These are phyloP conservation scores for Exephanes ischioxanthus DNA, from an alignment of 2,888 invertebrate species.

Conservation along the genomic window DNA sequence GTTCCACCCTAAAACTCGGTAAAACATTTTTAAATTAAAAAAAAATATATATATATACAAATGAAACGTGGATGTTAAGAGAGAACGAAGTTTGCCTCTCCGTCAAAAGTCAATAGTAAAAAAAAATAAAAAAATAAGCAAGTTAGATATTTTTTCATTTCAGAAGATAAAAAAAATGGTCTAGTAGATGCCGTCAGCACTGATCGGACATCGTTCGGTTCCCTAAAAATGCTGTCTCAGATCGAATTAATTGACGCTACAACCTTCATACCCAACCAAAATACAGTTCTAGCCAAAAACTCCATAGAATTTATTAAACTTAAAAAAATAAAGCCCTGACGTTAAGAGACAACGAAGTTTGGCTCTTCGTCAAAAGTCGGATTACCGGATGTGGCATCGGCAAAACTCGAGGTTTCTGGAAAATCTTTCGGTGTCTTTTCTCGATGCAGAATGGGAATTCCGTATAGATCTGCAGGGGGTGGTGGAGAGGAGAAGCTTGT, in stretches of 20 bases:
- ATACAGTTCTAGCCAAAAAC: too few relatives aligned
- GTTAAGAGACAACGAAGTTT: constrained; percentile 50
- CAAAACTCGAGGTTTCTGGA: constrained; percentile 74
- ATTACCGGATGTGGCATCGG: constrained; percentile 73
- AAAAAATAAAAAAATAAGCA: constrained; percentile 83
- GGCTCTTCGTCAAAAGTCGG: constrained; percentile 69
- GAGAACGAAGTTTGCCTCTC: too few relatives aligned
- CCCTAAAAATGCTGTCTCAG: not conserved
- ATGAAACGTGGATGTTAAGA: too few relatives aligned
- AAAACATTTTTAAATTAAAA: too few relatives aligned
- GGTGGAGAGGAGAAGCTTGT: constrained; percentile 73
- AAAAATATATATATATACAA: too few relatives aligned
- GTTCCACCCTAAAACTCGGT: too few relatives aligned
- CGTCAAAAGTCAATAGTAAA: too few relatives aligned
- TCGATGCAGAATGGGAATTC: not conserved
- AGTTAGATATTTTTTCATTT: constrained; percentile 73
- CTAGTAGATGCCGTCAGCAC: not conserved
- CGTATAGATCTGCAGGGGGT: not conserved
- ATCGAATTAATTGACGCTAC: not conserved
- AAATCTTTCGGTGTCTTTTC: constrained; percentile 70
- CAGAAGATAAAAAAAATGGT: not conserved
- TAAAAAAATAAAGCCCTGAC: not conserved
- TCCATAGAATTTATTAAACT: too few relatives aligned
- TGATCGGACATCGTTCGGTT: not conserved
- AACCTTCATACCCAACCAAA: not conserved